phyloP scores from a whole-genome alignment of 2,797 vertebrate species.

The Thalassophryne amazonica region DNA sequence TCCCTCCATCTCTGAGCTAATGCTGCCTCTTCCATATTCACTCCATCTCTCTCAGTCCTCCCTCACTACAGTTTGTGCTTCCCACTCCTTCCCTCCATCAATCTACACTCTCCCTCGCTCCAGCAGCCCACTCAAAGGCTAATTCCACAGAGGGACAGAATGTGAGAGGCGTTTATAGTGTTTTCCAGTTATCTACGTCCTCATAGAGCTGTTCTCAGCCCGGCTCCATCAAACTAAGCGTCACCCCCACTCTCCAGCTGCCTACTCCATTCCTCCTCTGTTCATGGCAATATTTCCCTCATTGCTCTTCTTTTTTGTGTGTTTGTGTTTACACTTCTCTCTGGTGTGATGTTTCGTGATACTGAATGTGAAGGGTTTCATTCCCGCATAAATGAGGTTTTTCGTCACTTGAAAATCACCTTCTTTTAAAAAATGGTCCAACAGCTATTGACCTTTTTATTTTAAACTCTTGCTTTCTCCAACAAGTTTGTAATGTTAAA shows the following conservation, averaged over 20 bases:
- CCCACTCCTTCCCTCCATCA: constrained; percentile 59
- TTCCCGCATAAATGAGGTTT: constrained; percentile 27
- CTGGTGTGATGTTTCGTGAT: constrained; percentile 8
- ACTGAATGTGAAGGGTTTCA: constrained; percentile 23
- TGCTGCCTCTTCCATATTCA: constrained; percentile 56
- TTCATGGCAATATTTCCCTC: constrained; percentile 32
- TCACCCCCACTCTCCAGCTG: constrained; percentile 58
- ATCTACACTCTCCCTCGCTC: constrained; percentile 53
- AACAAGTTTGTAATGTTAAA: too few species aligned
- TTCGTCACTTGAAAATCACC: constrained; percentile 14
- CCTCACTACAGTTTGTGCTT: constrained; percentile 52
- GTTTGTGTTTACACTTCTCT: constrained; percentile 39
- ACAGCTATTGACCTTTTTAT: too few species aligned
- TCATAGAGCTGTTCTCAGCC: constrained; percentile 63
- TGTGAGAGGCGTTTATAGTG: constrained; percentile 68
- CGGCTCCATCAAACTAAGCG: constrained; percentile 58
- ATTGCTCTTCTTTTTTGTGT: too few species aligned
- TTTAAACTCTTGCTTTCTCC: too few species aligned
- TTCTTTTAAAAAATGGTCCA: too few species aligned
- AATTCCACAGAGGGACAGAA: constrained; percentile 65
- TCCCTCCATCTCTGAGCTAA: constrained; percentile 43
- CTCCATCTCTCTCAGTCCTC: constrained; percentile 44
- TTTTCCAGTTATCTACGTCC: constrained; percentile 68
- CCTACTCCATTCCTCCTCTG: constrained; percentile 55
- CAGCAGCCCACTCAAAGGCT: constrained; percentile 67